Evolutionary conservation across 2,113 vertebrate genomes (phyloP).

Genomic region (Scophthalmus maximus): DNA sequence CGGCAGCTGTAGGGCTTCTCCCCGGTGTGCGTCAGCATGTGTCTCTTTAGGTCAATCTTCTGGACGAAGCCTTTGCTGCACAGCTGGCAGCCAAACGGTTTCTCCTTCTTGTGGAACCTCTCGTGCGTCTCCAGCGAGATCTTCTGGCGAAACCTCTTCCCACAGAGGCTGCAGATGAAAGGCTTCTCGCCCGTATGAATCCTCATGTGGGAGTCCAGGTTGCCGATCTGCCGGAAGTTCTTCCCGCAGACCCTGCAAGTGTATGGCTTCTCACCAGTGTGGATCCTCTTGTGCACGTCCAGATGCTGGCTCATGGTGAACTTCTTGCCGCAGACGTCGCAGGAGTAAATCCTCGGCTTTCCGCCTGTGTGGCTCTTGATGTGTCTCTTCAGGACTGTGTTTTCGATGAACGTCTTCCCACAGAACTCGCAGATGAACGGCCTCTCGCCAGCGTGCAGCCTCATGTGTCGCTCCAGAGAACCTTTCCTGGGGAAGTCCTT

Average conservation of each 20-base stretch:
- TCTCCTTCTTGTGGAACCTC: conserved; percentile 80
- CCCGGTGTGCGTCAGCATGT: conserved; percentile 74
- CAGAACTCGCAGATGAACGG: conserved; percentile 71
- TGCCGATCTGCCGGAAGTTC: conserved; percentile 82
- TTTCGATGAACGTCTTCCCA: conserved; percentile 67
- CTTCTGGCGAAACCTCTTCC: conserved; percentile 70
- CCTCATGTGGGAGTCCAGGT: conserved; percentile 84
- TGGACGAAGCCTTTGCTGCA: conserved; percentile 73
- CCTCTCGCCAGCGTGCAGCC: conserved; percentile 57
- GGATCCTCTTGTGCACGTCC: conserved; percentile 76
- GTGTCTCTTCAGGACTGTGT: conserved; percentile 69
- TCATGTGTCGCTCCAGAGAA: conserved; percentile 69
- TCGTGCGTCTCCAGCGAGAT: conserved; percentile 81
- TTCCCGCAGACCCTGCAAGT: conserved; percentile 83
- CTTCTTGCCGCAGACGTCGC: conserved; percentile 77
- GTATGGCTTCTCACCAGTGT: conserved; percentile 72
- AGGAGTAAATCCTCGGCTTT: conserved; percentile 54
- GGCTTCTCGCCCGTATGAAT: conserved; percentile 84
- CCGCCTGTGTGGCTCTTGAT: conserved; percentile 66
- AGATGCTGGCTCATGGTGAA: conserved; percentile 79
- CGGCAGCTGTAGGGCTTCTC: conserved; percentile 75
- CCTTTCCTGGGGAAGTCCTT: conserved; percentile 70
- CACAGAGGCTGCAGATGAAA: conserved; percentile 82
- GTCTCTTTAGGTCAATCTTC: conserved; percentile 70
- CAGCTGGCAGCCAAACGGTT: conserved; percentile 53